These are phyloP conservation scores for Protaetia brevitarsis DNA, from an alignment of 1,140 invertebrate species.

Conservation along the genomic window DNA sequence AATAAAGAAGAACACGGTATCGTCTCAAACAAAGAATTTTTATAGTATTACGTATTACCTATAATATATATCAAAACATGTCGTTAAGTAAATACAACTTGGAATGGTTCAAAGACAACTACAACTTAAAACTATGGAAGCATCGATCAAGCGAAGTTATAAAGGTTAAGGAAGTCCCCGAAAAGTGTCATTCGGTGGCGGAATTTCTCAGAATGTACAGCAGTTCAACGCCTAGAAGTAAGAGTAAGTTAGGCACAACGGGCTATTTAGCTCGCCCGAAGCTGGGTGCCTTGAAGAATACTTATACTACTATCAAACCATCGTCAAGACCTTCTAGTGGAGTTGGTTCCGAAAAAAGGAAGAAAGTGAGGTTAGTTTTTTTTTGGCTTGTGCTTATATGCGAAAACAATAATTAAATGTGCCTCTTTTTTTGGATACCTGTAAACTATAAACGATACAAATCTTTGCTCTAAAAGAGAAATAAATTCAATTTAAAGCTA, in stretches of 20 bases:
- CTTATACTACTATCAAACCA: not conserved
- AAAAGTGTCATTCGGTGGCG: not conserved
- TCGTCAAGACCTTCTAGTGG: not conserved
- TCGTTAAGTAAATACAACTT: not conserved
- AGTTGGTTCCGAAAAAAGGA: not conserved
- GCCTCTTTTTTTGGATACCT: too few species aligned
- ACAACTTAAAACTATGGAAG: slow-evolving; percentile 2
- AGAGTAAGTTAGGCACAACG: slow-evolving; percentile 8
- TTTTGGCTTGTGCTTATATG: too few species aligned
- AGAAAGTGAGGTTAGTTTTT: slow-evolving; percentile 11
- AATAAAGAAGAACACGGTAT: too few species aligned
- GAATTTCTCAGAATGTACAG: not conserved
- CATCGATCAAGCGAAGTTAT: slow-evolving; percentile 16
- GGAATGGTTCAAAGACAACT: not conserved
- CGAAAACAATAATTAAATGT: too few species aligned
- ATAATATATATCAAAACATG: not conserved
- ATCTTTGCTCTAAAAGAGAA: too few species aligned
- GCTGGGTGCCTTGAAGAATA: slow-evolving; percentile 3
- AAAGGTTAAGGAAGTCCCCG: not conserved
- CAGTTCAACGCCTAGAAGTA: not conserved
- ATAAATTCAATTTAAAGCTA: too few species aligned
- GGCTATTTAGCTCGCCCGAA: slow-evolving; percentile 2
- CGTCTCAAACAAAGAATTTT: too few species aligned
- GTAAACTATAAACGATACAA: too few species aligned
- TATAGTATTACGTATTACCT: too few species aligned